Percentiles rank a stretch among this genome's conserved stretches.
phyloP scores from a whole-genome alignment of 2,113 vertebrate genomes.

The Ondatra zibethicus region DNA sequence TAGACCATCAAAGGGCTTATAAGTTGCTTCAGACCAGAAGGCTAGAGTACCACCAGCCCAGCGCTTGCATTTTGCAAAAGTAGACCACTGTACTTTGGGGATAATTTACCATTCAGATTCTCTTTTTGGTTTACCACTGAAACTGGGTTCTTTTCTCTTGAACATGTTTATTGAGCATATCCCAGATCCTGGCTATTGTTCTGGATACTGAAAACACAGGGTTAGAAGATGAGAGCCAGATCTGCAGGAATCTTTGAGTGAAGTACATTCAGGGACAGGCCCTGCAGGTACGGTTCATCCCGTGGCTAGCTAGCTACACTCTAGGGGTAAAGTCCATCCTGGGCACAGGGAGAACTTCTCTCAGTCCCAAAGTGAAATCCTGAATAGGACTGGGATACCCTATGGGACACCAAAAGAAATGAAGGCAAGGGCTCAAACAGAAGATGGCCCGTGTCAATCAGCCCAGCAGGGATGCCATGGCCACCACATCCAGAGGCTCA shows the following conservation, averaged over 20 bases:
- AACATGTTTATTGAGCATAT: not conserved
- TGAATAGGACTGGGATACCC: not conserved
- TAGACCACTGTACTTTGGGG: not conserved
- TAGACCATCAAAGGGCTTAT: not conserved
- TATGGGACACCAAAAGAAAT: not conserved
- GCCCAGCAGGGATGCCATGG: not conserved
- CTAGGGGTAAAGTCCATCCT: not conserved
- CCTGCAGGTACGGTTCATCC: not conserved
- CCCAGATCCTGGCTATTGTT: not conserved
- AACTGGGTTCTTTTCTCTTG: not conserved
- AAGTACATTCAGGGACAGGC: not conserved
- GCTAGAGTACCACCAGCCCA: not conserved
- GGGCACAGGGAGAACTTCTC: too few relatives aligned
- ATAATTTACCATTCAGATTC: not conserved
- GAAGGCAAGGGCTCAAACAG: not conserved
- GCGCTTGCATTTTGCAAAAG: not conserved
- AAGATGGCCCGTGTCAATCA: not conserved
- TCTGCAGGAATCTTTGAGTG: not conserved
- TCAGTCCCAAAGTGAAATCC: not conserved
- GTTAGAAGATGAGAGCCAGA: not conserved
- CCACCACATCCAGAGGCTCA: too few relatives aligned
- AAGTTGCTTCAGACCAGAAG: constrained; percentile 4
- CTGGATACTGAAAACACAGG: not conserved
- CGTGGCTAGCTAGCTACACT: not conserved
- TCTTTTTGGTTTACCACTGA: not conserved